Percentiles rank a stretch among this genome's conserved stretches.
These are phyloP conservation scores for Solenodon paradoxus DNA, from an alignment of 2,113 vertebrate genomes.

Conservation along the genomic window DNA sequence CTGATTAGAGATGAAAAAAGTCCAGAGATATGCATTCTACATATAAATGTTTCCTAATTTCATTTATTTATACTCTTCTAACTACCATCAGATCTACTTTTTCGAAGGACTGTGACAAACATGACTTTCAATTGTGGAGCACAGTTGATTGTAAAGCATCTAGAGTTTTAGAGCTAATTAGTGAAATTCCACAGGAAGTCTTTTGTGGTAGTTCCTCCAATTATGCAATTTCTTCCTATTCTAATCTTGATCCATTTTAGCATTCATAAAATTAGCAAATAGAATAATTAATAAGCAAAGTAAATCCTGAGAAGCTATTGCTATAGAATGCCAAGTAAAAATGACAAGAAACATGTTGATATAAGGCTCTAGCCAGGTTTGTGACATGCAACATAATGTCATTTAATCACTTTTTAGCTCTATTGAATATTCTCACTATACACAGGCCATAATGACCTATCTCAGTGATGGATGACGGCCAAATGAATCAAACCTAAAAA, in stretches of 20 bases:
- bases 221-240: slow-evolving; percentile 30
- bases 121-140: neutral
- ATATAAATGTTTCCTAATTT: neutral
- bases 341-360: neutral
- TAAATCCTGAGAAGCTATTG: neutral
- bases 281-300: slow-evolving; percentile 40
- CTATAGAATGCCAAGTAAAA: neutral
- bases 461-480: neutral
- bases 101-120: neutral
- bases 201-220: neutral
- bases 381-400: neutral
- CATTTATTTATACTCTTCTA: neutral
- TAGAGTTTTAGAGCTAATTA: slow-evolving; percentile 9
- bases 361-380: neutral
- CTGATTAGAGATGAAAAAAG: neutral
- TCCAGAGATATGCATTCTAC: neutral
- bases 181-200: neutral
- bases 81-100: neutral
- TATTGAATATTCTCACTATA: slow-evolving; percentile 3
- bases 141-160: neutral
- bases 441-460: neutral
- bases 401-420: slow-evolving; percentile 32
- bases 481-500: slow-evolving; percentile 27
- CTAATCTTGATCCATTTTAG: neutral
- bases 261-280: slow-evolving; percentile 16